These are phyloP conservation scores for Caenorhabditis afra DNA, from an alignment of 2,888 invertebrate genomes.

Conservation along the genomic window DNA sequence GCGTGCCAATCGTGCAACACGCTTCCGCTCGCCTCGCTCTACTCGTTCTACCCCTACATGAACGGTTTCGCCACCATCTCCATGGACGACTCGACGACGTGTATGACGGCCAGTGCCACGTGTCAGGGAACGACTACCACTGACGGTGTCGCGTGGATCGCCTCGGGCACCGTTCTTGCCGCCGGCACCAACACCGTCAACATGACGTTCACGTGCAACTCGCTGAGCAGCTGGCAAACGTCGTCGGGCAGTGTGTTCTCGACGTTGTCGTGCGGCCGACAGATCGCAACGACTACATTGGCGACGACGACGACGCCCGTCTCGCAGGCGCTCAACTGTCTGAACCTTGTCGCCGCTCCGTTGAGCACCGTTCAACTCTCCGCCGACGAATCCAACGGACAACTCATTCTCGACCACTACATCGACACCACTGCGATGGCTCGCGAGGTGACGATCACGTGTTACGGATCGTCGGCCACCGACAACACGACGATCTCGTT, in stretches of 20 bases:
- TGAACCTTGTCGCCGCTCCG: constrained; percentile 51
- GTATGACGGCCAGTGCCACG: constrained; percentile 40
- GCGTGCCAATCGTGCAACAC: constrained; percentile 49
- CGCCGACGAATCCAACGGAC: constrained; percentile 42
- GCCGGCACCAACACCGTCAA: constrained; percentile 34
- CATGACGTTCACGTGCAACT: constrained; percentile 55
- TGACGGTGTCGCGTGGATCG: constrained; percentile 45
- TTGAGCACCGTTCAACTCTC: constrained; percentile 25
- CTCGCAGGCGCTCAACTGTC: constrained; percentile 41
- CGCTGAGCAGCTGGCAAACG: constrained; percentile 46
- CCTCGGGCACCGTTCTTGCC: constrained; percentile 35
- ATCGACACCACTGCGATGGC: constrained; percentile 39
- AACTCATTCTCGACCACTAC: constrained; percentile 51
- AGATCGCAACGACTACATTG: constrained; percentile 37
- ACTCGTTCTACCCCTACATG: constrained; percentile 46
- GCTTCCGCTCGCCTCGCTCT: constrained; percentile 43
- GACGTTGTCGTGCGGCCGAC: constrained; percentile 47
- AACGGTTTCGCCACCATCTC: constrained; percentile 50
- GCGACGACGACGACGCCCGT: constrained; percentile 52
- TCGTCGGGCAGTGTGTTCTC: constrained; percentile 37
- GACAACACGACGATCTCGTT: constrained; percentile 48
- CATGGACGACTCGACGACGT: constrained; percentile 32
- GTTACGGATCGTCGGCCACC: constrained; percentile 48
- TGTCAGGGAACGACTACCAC: constrained; percentile 37
- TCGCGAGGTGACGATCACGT: constrained; percentile 43